Base-by-base conservation (phyloP, 37 sponge, comb jelly and placozoan species). In the Cliona cf. orientalis region DNA sequence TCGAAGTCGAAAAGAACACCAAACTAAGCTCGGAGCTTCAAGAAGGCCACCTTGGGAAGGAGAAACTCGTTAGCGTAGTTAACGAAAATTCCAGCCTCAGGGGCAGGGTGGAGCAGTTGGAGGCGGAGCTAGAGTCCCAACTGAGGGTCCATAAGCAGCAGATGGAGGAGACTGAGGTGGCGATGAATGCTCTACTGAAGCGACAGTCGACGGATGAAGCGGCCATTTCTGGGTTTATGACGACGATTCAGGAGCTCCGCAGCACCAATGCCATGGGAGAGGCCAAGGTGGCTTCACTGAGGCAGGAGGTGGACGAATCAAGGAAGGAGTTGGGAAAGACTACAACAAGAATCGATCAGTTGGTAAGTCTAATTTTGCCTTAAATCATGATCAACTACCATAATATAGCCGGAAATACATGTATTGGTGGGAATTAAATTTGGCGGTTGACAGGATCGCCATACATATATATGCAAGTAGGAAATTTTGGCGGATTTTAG, bases 1-100 rank as follows among this genome's bases (percentile, higher is more conserved):
- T 81, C 1, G 94, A 93, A 60, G 84, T 86, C 39, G 92, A 90
- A 64, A 81, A 82, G 75, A 90, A 44, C 76, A 69, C 72, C 22
- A 70, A 69, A 39, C 78, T 93, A 28, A 83, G 75, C 31, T 63
- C 84, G 34, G 91, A 93, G 39, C 80, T 90, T 0, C 78, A 93
- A 55, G 84, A 90, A 57, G 93, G 87, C 25, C 64, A 73, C 42
- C 40, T 26, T n/a, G 89, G 72, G 46, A 88, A 91, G 31, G 64
- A 91, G 83, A 64, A 87, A 53, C 58, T 83, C 45, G 39, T 86
- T 1, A 64, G 59, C 3, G 42, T 73, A 3, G 36, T 91, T 33
- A 72, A 80, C 49, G 89, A 87, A 58, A 87, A 78, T 29, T 43
- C 76, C 22, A 68, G 57, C 0, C 80, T 92, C 12, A 55, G 25